Conservation (phyloP, 2,888 invertebrate species). For the Pachydiplax longipennis region DNA sequence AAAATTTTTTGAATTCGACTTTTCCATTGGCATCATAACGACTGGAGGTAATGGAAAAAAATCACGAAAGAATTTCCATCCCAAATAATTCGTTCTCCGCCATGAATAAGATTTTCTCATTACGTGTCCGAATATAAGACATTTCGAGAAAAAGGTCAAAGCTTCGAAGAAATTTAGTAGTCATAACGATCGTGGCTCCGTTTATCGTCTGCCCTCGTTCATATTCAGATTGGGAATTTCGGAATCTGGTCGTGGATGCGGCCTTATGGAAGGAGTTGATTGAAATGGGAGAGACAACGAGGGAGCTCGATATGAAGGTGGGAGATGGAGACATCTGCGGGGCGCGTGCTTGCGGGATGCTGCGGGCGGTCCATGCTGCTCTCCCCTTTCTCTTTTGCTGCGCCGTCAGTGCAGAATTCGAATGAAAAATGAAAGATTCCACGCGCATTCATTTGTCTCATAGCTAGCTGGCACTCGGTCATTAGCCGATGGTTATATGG, state of each 20-base stretch:
- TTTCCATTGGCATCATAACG: too few relatives aligned
- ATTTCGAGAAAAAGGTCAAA: too few relatives aligned
- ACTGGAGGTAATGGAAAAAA: too few relatives aligned
- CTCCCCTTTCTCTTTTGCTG: neutral
- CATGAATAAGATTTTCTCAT: too few relatives aligned
- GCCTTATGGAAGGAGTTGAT: neutral
- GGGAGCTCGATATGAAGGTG: neutral
- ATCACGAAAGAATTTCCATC: too few relatives aligned
- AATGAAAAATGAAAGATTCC: constrained; percentile 43
- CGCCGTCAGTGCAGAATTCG: neutral
- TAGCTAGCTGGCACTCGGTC: neutral
- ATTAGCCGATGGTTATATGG: neutral
- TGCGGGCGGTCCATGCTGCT: constrained; percentile 11
- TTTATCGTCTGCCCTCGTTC: too few relatives aligned
- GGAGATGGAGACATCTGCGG: constrained; percentile 36
- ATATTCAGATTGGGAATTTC: too few relatives aligned
- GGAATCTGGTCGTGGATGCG: neutral
- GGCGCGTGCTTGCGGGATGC: constrained; percentile 23
- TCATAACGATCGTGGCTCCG: too few relatives aligned
- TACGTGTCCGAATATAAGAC: too few relatives aligned
- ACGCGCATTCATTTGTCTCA: constrained; percentile 36
- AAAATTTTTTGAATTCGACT: too few relatives aligned
- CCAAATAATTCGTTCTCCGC: too few relatives aligned
- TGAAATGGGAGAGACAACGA: neutral
- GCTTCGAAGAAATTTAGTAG: too few relatives aligned